Evolutionary conservation across 2,113 vertebrate species (phyloP).

Genomic region (Osmerus eperlanus): DNA sequence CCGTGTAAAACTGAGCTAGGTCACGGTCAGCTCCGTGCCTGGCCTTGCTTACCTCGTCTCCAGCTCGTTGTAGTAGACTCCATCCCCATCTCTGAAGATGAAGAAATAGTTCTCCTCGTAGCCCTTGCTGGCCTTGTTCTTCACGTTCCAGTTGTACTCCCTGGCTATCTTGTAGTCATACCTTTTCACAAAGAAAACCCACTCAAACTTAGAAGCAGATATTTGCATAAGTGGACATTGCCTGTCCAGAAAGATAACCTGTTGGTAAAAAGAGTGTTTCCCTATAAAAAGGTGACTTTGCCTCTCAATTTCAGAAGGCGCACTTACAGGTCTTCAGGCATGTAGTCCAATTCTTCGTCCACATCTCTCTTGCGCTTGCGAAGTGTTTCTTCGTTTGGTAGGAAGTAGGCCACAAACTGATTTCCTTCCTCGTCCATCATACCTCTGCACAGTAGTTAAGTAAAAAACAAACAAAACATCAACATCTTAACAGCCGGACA

Average conservation of each 20-base stretch:
- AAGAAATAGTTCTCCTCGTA: slow-evolving; percentile 98
- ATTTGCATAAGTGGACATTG: neutral
- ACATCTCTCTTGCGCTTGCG: slow-evolving; percentile 89
- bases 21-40: neutral
- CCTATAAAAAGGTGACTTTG: neutral
- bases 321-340: slow-evolving; percentile 85
- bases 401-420: slow-evolving; percentile 94
- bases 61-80: slow-evolving; percentile 93
- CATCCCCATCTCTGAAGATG: slow-evolving; percentile 90
- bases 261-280: neutral
- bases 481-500: neutral
- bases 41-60: slow-evolving; percentile 80
- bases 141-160: slow-evolving; percentile 97
- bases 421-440: slow-evolving; percentile 99
- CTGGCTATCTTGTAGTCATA: slow-evolving; percentile 95
- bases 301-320: neutral
- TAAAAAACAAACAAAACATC: neutral
- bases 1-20: no score
- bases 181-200: slow-evolving; percentile 54
- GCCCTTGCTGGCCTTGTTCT: slow-evolving; percentile 96
- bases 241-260: neutral
- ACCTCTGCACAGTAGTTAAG: slow-evolving; percentile 69
- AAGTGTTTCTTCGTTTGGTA: slow-evolving; percentile 88
- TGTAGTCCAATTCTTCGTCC: slow-evolving; percentile 87
- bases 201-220: no score